phyloP scores from a whole-genome alignment of 1,140 invertebrate genomes.

The Dendrolimus kikuchii region DNA sequence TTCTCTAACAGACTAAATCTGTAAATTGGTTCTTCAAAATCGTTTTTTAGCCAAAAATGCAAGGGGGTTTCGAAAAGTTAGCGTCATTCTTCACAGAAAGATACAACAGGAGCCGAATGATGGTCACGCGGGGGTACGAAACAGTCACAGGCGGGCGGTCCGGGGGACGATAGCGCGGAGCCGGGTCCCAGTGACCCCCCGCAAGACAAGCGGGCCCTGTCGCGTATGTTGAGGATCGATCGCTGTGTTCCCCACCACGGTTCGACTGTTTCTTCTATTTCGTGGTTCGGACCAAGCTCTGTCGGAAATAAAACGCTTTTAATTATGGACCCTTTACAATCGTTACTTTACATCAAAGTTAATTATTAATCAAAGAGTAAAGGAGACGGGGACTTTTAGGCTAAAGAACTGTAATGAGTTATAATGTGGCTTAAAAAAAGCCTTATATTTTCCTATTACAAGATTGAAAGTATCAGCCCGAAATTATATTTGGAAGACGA shows the following conservation, averaged over 20 bases:
- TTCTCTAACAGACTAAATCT: neutral
- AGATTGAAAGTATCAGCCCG: too few species aligned
- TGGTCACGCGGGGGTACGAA: constrained; percentile 51
- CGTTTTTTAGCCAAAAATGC: constrained; percentile 23
- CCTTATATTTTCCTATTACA: too few species aligned
- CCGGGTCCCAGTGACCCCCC: constrained; percentile 43
- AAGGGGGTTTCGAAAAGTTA: constrained; percentile 27
- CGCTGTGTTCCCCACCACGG: constrained; percentile 28
- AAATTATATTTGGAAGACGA: too few species aligned
- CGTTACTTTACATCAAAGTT: too few species aligned
- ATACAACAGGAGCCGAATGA: constrained; percentile 55
- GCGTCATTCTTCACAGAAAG: constrained; percentile 63
- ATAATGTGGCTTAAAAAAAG: too few species aligned
- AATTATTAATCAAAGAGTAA: too few species aligned
- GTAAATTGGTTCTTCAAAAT: constrained; percentile 5
- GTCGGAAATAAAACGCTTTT: constrained; percentile 2
- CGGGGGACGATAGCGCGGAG: constrained; percentile 47
- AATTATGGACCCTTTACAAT: neutral
- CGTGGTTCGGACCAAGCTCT: constrained; percentile 24
- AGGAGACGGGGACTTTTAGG: too few species aligned
- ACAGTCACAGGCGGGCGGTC: constrained; percentile 49
- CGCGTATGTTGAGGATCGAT: constrained; percentile 43
- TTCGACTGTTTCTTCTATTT: constrained; percentile 15
- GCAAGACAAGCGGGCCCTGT: constrained; percentile 48
- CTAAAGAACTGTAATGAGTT: too few species aligned